These are phyloP conservation scores for Siderastrea siderea DNA, from an alignment of 92 coral and sea anemone genomes.

Conservation along the genomic window DNA sequence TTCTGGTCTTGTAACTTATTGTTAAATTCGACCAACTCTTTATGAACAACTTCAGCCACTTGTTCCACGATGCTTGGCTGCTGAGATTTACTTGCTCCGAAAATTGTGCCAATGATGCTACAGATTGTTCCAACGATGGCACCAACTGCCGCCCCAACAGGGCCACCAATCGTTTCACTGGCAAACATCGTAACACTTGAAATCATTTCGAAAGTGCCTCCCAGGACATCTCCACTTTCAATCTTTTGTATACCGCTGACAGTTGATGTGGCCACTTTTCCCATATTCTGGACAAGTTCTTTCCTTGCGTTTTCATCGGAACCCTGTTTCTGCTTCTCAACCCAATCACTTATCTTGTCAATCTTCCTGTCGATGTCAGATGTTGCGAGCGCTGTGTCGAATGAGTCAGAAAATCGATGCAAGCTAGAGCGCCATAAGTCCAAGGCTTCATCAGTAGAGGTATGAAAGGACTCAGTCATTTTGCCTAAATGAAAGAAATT, in stretches of 20 bases:
- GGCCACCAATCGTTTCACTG: background rate
- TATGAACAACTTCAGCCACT: background rate
- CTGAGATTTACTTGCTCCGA: background rate
- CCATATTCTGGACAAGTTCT: background rate
- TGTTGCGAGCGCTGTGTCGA: background rate
- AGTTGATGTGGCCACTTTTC: background rate
- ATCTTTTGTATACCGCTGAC: background rate
- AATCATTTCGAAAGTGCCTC: constrained; percentile 2
- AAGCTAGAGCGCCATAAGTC: background rate
- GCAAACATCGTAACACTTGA: constrained; percentile 1
- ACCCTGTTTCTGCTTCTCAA: background rate
- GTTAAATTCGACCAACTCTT: no score
- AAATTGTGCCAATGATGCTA: background rate
- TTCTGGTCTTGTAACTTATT: constrained; percentile 2
- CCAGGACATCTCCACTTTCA: background rate
- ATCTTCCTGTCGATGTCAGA: background rate
- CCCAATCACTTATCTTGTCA: background rate
- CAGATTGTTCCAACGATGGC: background rate
- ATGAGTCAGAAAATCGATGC: background rate
- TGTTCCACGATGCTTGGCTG: constrained; percentile 20
- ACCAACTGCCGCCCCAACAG: background rate
- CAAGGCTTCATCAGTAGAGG: background rate
- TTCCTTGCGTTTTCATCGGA: background rate
- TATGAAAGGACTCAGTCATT: background rate
- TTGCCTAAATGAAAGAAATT: background rate